Base-by-base conservation (phyloP, 1,140 invertebrate genomes). In the Steinernema feltiae region DNA sequence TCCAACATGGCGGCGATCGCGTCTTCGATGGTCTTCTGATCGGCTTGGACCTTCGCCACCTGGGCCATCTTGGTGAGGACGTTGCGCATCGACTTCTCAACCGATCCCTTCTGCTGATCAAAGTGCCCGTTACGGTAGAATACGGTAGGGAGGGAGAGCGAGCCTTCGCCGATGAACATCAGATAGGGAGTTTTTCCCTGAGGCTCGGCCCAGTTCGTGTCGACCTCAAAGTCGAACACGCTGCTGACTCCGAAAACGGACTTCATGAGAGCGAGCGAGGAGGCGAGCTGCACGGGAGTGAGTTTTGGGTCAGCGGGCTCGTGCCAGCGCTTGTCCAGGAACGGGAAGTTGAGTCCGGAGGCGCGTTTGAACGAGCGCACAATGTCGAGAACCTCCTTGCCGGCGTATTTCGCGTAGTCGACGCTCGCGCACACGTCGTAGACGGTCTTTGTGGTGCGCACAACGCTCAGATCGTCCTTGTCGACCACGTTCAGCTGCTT, bases 71-170 rank as follows among this genome's bases (percentile, higher is more conserved):
- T 71, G 70, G 46, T 71, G 12, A 35, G 32, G 3, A 71, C 70
- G 24, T 71, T 32, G 21, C 46, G 70, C 46, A 71, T 53, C 12
- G 46, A 12, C 32, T 32, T 35, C 32, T 35, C 32, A 29, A 71
- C 46, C 7, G 12, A 18, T 3, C 21, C 24, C 70, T 71, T 71
- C 70, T 35, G 32, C 46, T 71, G 12, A n/a, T 71, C 70, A 30
- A 71, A 71, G 46, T 32, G 32, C 2, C 70, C 70, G 21, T 71
- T 71, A 32, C 46, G 32, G 70, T 71, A 71, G 70, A 71, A 71
- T 7, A 53, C 32, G 21, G 70, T 71, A 21, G 32, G 32, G 3
- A 71, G 46, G 70, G 32, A 35, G 32, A 71, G 46, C 2, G 12
- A 32, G n/a, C 7, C 70, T 27, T 71, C 32, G 46, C 46, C 29